A percentile compares a stretch with the other conserved stretches of the same genome.
These are phyloP conservation scores for Agonopterix heracliana DNA, from an alignment of 2,888 invertebrate genomes.

Conservation along the genomic window DNA sequence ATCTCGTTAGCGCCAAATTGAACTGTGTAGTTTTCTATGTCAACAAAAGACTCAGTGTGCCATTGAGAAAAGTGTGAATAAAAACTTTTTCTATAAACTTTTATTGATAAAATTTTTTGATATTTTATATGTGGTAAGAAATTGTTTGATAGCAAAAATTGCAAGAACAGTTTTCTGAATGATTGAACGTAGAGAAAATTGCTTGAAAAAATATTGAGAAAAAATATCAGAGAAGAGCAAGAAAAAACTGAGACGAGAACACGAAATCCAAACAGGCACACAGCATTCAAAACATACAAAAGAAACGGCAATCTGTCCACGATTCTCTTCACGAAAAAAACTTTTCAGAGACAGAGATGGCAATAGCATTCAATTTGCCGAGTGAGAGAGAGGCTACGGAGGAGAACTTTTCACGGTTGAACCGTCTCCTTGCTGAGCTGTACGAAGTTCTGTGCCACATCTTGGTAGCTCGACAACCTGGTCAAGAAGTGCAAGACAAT, in stretches of 20 bases:
- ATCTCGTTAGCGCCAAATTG: conserved; percentile 48
- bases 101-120: neutral
- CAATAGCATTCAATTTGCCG: conserved; percentile 76
- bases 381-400: conserved; percentile 73
- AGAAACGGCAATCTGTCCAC: neutral
- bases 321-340: neutral
- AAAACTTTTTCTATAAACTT: neutral
- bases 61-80: conserved; percentile 18
- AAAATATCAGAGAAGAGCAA: neutral
- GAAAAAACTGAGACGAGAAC: neutral
- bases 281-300: neutral
- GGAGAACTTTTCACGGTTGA: conserved; percentile 75
- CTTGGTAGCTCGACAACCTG: conserved; percentile 70
- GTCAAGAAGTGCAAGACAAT: conserved; percentile 63
- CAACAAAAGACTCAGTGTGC: conserved; percentile 27
- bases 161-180: too few species aligned
- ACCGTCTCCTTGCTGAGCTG: conserved; percentile 73
- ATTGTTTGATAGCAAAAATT: too few species aligned
- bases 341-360: conserved; percentile 52
- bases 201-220: neutral
- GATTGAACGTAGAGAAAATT: neutral
- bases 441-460: conserved; percentile 76
- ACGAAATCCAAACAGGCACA: neutral
- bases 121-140: too few species aligned
- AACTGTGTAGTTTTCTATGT: conserved; percentile 38